These are phyloP conservation scores for Sepiola atlantica DNA, from an alignment of 2,888 invertebrate genomes.

Conservation along the genomic window DNA sequence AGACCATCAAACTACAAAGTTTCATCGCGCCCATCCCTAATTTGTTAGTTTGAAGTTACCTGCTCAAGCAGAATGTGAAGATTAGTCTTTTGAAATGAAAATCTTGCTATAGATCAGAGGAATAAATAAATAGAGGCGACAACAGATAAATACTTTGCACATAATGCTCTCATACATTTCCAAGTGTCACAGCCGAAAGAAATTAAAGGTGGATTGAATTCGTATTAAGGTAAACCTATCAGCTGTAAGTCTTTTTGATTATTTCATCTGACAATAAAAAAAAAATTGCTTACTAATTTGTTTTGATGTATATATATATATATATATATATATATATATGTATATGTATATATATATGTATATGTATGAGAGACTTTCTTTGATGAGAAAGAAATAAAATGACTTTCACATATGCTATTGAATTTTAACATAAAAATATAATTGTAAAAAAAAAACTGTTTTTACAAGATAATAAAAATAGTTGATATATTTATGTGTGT, in stretches of 20 bases:
- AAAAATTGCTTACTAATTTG: neutral
- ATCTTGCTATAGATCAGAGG: conserved; percentile 2
- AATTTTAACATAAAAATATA: neutral
- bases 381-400: neutral
- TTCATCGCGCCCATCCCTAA: conserved; percentile 8
- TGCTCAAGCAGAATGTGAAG: conserved; percentile 1
- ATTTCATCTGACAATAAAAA: neutral
- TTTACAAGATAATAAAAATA: neutral
- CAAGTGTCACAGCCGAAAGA: conserved; percentile 32
- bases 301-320: neutral
- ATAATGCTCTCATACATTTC: conserved; percentile 11
- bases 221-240: conserved; percentile 8
- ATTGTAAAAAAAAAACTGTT: neutral
- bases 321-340: neutral
- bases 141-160: neutral
- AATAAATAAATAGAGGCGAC: conserved; percentile 22
- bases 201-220: conserved; percentile 22
- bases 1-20: conserved; percentile 32
- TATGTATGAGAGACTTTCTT: too few relatives aligned
- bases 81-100: conserved; percentile 32
- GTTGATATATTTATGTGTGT: too few relatives aligned
- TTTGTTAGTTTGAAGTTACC: conserved; percentile 32
- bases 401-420: neutral
- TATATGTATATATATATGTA: neutral
- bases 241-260: neutral